Evolutionary conservation across 2,888 invertebrate genomes (phyloP), one percentile per base, ranked within the genome.

Genomic region (Andrena fulva): DNA sequence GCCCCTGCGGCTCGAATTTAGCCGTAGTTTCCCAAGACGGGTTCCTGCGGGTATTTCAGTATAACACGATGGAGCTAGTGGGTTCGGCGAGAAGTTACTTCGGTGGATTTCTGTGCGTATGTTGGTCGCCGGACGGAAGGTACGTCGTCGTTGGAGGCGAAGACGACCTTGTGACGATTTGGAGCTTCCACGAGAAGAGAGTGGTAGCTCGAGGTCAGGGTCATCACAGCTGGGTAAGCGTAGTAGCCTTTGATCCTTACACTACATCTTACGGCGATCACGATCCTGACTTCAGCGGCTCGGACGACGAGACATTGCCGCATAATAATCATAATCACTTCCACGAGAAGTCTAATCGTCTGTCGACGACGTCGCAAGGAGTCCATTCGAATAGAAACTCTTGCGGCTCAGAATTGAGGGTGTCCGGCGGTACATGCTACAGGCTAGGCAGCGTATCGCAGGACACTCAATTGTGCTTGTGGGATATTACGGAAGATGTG

Each of bases 171-270:
- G 98, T 99, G 69, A 99, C 99, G 0, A 97, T 99, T 52, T 99
- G 99, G 98, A 98, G 98, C 69, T 96, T 99, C 93, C 96, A 96
- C 86, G 99, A 99, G 92, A 96, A 98, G 87, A 95, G 98, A 67
- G 99, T 99, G 6, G 98, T 99, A 7, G 99, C 99, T n/a, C 95
- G 99, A 59, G 99, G 99, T 0, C 99, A 99, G 93, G 99, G 99
- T 0, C 99, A 99, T 94, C 96, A 98, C 89, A 99, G 99, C 75
- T 99, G 99, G 99, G 99, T 99, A 24, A 98, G 98, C 70, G 98
- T 98, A 27, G 99, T 99, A 27, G 97, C 99, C 5, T 99, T 99
- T 92, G 98, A 98, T 94, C 97, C 98, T 0, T 98, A 96, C 92
- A 97, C 97, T 0, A 97, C 97, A 10, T 96, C 96, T 73, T 96